A percentile compares a stretch with the other conserved stretches of the same genome.
Evolutionary conservation across 2,888 invertebrate species (phyloP).

Genomic region (Ophion costatus): DNA sequence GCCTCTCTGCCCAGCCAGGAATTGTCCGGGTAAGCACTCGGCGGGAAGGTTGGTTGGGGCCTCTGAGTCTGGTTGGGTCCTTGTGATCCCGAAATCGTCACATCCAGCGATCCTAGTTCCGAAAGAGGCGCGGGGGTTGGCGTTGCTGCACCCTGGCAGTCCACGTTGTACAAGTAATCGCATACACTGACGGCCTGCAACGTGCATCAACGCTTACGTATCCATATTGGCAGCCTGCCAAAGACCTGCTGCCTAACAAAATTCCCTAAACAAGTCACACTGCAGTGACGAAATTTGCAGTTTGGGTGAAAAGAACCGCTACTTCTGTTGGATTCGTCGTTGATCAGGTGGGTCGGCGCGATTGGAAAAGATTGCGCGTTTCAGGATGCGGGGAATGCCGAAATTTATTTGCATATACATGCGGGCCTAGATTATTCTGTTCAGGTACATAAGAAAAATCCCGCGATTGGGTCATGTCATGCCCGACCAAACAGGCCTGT

Average conservation of each 20-base stretch:
- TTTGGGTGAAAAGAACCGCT: not conserved
- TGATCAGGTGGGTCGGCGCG: not conserved
- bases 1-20: constrained; percentile 66
- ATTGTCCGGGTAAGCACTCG: constrained; percentile 68
- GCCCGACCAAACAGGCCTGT: constrained; percentile 1
- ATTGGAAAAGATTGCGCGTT: constrained; percentile 8
- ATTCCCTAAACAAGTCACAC: no score
- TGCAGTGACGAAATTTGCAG: no score
- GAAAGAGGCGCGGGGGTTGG: constrained; percentile 72
- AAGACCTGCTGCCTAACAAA: no score
- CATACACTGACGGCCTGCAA: constrained; percentile 87
- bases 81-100: constrained; percentile 40
- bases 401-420: constrained; percentile 8
- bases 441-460: constrained; percentile 51
- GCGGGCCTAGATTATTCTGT: constrained; percentile 39
- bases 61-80: constrained; percentile 55
- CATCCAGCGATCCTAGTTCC: constrained; percentile 27
- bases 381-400: not conserved
- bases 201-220: not conserved
- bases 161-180: constrained; percentile 87
- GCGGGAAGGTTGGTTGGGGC: constrained; percentile 69
- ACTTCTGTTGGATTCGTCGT: not conserved
- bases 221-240: not conserved
- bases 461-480: constrained; percentile 49
- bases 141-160: constrained; percentile 84